phyloP scores from a whole-genome alignment of 1,140 invertebrate genomes.

The Heliothis subflexa region DNA sequence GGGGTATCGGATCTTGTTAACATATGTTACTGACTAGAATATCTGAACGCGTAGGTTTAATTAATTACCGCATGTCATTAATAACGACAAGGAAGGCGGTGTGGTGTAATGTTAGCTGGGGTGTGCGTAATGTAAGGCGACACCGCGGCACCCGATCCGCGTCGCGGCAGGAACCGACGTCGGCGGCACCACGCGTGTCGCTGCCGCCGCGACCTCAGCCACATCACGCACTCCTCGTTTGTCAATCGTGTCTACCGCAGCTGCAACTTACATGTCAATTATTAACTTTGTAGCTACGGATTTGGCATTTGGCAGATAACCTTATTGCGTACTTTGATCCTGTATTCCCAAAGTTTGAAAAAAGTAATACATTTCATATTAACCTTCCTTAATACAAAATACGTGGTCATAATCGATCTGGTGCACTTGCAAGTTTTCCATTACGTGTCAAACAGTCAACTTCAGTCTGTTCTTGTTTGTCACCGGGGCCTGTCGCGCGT shows the following conservation, averaged over 20 bases:
- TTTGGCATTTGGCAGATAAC: neutral
- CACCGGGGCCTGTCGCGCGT: constrained; percentile 66
- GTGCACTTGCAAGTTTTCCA: constrained; percentile 78
- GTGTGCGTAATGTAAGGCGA: constrained; percentile 55
- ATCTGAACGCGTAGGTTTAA: constrained; percentile 59
- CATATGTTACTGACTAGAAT: constrained; percentile 58
- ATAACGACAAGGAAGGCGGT: constrained; percentile 62
- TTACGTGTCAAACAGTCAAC: constrained; percentile 69
- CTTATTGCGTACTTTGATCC: neutral
- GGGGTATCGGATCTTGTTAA: constrained; percentile 59
- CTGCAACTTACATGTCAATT: constrained; percentile 18
- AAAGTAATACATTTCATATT: neutral
- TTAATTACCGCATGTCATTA: constrained; percentile 72
- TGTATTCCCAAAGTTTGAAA: neutral
- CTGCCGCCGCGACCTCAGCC: constrained; percentile 37
- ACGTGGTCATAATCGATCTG: constrained; percentile 45
- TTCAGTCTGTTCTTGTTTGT: constrained; percentile 74
- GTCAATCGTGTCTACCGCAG: constrained; percentile 56
- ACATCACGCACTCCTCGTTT: constrained; percentile 68
- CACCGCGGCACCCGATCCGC: constrained; percentile 48
- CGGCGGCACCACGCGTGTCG: constrained; percentile 9
- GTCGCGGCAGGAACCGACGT: constrained; percentile 23
- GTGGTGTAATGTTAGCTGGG: constrained; percentile 41
- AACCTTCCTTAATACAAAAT: too few relatives aligned
- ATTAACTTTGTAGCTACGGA: constrained; percentile 5